Percentiles rank a stretch among this genome's conserved stretches.
Evolutionary conservation across 2,797 vertebrate genomes (phyloP).

Genomic region (Spinus olivaceus): DNA sequence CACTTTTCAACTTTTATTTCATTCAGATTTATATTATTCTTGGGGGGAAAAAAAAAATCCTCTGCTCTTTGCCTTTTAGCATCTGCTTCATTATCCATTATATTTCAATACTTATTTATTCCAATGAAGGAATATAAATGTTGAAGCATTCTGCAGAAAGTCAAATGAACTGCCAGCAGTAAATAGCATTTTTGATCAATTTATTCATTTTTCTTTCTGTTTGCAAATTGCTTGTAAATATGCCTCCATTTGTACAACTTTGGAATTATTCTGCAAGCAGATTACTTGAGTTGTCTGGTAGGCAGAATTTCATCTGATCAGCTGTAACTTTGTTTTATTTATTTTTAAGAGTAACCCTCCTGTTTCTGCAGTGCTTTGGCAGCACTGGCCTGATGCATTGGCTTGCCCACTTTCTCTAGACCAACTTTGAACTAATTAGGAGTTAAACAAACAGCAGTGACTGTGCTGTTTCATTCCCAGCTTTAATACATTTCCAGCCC

Average conservation of each 20-base stretch:
- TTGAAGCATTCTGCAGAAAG: conserved; percentile 2
- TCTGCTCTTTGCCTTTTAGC: neutral
- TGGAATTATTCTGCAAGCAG: neutral
- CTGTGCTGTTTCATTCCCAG: neutral
- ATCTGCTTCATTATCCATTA: conserved; percentile 22
- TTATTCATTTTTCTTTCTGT: conserved; percentile 28
- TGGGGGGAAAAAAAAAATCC: neutral
- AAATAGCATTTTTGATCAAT: conserved; percentile 39
- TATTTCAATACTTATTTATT: conserved; percentile 17
- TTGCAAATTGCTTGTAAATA: conserved; percentile 3
- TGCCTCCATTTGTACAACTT: neutral
- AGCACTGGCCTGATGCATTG: neutral
- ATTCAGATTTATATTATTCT: neutral
- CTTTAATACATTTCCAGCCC: neutral
- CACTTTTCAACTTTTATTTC: neutral
- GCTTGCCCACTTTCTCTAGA: neutral
- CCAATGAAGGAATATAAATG: neutral
- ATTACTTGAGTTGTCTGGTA: neutral
- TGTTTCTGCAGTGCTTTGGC: neutral
- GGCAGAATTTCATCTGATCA: neutral
- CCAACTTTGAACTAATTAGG: neutral
- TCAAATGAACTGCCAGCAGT: conserved; percentile 8
- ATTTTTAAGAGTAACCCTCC: neutral
- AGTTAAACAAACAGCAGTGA: neutral
- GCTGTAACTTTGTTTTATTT: neutral